A percentile compares a stretch with the other conserved stretches of the same genome.
Evolutionary conservation across 2,113 vertebrate species (phyloP).

Genomic region (Mus pahari): DNA sequence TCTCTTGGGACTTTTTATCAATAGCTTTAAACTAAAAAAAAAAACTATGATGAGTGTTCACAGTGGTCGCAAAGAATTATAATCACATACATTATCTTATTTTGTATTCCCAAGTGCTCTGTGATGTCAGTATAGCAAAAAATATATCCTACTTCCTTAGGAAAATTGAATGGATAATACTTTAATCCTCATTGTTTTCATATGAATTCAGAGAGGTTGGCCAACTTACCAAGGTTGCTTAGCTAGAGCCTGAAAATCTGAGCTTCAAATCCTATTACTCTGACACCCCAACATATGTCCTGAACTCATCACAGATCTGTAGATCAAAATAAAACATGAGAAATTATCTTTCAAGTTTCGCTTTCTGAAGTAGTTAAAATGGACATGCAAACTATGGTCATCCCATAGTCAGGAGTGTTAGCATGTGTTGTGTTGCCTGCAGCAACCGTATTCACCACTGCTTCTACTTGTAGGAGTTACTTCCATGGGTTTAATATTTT

Average conservation of each 20-base stretch:
- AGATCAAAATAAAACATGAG: constrained; percentile 49
- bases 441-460: constrained; percentile 51
- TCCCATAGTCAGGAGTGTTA: constrained; percentile 57
- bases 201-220: constrained; percentile 53
- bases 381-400: constrained; percentile 29
- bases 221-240: background rate
- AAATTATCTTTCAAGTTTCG: constrained; percentile 39
- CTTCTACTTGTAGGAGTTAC: constrained; percentile 46
- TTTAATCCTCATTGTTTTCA: constrained; percentile 22
- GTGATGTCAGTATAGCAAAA: background rate
- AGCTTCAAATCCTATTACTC: constrained; percentile 8
- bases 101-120: constrained; percentile 35
- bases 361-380: constrained; percentile 54
- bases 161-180: constrained; percentile 42
- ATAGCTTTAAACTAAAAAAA: background rate
- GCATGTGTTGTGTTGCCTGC: constrained; percentile 58
- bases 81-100: constrained; percentile 17
- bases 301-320: constrained; percentile 39
- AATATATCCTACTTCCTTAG: background rate
- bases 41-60: background rate
- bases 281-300: background rate
- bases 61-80: constrained; percentile 1
- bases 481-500: constrained; percentile 20
- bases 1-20: constrained; percentile 22
- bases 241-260: constrained; percentile 38